Base-by-base conservation (phyloP, 2,797 vertebrate species). In the Halcyon leucocephala region DNA sequence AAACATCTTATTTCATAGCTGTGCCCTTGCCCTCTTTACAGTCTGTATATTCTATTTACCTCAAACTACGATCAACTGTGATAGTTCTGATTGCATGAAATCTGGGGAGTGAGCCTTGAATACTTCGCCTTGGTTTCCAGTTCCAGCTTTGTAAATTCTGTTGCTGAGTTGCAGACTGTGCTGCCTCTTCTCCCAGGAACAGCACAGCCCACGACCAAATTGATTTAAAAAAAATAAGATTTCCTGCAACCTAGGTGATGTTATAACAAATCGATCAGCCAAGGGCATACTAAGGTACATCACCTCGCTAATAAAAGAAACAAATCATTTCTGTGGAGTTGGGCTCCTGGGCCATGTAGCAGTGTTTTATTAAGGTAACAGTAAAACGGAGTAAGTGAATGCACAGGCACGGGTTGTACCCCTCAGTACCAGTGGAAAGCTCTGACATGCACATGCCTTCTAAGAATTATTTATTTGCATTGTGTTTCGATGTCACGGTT, bases 281-380 rank as follows among this genome's bases (percentile, higher is more conserved):
- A 90, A 95, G 95, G 97, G 96, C 91, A 74, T 58, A 28, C 66
- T 71, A 9, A 96, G 96, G 97, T 95, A 96, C 90, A 76, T 21
- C 83, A 82, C 91, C 89, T 95, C 77, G 4, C 42, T 57, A 18
- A 91, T 74, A 84, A 62, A 73, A 60, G 86, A 78, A 93, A 77
- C 86, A 89, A 83, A 89, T 94, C 20, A 86, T 93, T 96, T 35
- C 96, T 94, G 70, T 71, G 81, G 39, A 79, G 14, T n/a, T 61
- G 76, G 95, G 91, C 91, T 94, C 79, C 90, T 94, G 97, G 96
- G 96, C 92, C 93, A 92, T 95, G 18, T 83, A 83, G 24, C 89
- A 60, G 76, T 67, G 73, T 57, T 92, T 52, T 77, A 77, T 91
- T 44, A 94, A 97, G 88, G 39, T 65, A 55, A 26, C 67, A 87